These are phyloP conservation scores for Sarcophaga carnaria DNA, from an alignment of 2,888 invertebrate species.

Conservation along the genomic window DNA sequence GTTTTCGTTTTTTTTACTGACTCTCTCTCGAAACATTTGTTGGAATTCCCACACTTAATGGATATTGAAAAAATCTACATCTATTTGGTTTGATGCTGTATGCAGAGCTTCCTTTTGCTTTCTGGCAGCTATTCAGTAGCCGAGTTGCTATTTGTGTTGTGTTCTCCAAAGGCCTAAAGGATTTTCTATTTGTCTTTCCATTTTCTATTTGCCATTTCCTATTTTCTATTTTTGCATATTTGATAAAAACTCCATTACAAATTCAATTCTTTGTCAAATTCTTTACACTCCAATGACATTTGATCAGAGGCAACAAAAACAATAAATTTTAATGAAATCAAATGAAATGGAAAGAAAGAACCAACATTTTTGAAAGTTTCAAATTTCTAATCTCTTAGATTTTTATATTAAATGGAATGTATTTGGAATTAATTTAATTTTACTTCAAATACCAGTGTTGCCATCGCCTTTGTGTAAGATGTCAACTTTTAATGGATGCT, in stretches of 20 bases:
- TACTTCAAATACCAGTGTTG: too few species aligned
- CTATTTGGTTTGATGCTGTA: conserved; percentile 15
- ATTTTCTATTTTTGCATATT: conserved; percentile 52
- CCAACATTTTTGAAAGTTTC: not conserved
- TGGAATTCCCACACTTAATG: conserved; percentile 64
- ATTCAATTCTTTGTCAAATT: conserved; percentile 46
- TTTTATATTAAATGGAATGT: too few species aligned
- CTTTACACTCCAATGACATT: conserved; percentile 40
- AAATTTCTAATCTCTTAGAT: not conserved
- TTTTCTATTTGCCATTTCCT: not conserved
- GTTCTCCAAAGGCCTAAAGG: conserved; percentile 54
- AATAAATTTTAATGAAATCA: not conserved
- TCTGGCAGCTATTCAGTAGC: too few species aligned
- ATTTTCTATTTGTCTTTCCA: conserved; percentile 55
- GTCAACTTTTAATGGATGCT: too few species aligned
- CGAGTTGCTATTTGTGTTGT: conserved; percentile 23
- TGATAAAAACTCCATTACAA: conserved; percentile 58
- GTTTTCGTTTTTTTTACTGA: conserved; percentile 12
- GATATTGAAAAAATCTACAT: conserved; percentile 35
- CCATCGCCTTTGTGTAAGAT: too few species aligned
- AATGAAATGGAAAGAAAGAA: not conserved
- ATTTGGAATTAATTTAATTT: too few species aligned
- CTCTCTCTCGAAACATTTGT: conserved; percentile 49
- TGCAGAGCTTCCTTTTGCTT: too few species aligned
- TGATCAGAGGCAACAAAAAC: conserved; percentile 21